phyloP scores from a whole-genome alignment of 2,797 vertebrate genomes.

The Sebastes hopkinsi region DNA sequence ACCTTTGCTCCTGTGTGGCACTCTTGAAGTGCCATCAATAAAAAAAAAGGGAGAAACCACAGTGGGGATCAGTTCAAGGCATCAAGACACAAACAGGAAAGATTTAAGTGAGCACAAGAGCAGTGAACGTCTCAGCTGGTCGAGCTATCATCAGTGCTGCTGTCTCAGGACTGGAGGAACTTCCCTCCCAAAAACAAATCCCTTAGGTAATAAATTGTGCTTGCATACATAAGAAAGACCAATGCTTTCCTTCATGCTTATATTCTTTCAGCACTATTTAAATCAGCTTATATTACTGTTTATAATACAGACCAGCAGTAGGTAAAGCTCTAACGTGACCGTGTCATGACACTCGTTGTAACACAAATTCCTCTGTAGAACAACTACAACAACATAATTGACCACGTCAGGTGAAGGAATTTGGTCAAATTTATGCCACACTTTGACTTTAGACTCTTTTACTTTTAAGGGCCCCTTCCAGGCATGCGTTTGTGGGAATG shows the following conservation, averaged over 20 bases:
- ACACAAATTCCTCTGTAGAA: conserved; percentile 13
- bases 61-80: background rate
- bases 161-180: conserved; percentile 1
- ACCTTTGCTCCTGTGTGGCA: conserved; percentile 19
- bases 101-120: conserved; percentile 12
- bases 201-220: conserved; percentile 27
- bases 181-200: background rate
- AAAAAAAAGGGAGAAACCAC: conserved; percentile 5
- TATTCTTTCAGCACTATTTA: conserved; percentile 25
- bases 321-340: background rate
- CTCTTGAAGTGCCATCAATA: background rate
- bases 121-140: conserved; percentile 12
- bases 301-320: background rate
- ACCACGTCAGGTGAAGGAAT: conserved; percentile 32
- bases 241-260: conserved; percentile 15
- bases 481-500: conserved; percentile 53
- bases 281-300: conserved; percentile 26
- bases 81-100: conserved; percentile 48
- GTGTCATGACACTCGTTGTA: background rate
- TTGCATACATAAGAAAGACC: conserved; percentile 14
- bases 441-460: conserved; percentile 39
- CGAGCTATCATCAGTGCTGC: background rate
- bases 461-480: conserved; percentile 58
- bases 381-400: conserved; percentile 1
- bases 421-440: conserved; percentile 46